Evolutionary conservation across 2,113 vertebrate species (phyloP).

Genomic region (Alouatta palliata): DNA sequence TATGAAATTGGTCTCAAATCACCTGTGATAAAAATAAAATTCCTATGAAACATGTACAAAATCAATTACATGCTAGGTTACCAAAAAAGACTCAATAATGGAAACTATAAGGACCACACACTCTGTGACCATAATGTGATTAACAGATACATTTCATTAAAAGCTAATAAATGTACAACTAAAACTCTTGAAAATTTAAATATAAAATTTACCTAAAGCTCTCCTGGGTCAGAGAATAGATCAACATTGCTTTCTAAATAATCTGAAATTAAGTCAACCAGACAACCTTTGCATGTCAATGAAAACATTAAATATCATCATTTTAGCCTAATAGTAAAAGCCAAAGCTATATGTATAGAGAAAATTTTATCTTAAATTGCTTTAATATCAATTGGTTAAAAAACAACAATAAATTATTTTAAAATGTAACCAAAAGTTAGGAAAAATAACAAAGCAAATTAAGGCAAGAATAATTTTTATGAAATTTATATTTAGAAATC

Average conservation of each 20-base stretch:
- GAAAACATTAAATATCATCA: not conserved
- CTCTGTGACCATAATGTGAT: not conserved
- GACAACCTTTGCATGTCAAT: not conserved
- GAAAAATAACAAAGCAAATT: not conserved
- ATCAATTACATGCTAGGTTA: not conserved
- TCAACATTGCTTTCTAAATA: not conserved
- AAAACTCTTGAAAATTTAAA: not conserved
- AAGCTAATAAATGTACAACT: not conserved
- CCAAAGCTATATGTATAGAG: not conserved
- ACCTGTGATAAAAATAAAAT: not conserved
- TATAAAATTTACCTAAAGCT: not conserved
- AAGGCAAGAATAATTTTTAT: not conserved
- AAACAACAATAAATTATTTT: not conserved
- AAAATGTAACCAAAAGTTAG: not conserved
- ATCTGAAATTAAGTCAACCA: not conserved
- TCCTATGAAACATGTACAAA: not conserved
- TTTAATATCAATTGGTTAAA: not conserved
- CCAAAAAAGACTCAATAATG: not conserved
- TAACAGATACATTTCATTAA: not conserved
- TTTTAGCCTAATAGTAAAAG: not conserved
- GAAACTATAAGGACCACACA: not conserved
- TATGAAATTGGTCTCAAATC: not conserved
- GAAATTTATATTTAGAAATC: not conserved
- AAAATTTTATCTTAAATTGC: not conserved
- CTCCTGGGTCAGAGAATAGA: not conserved